Conservation (phyloP, 2,797 vertebrate genomes). For the Leptatherina wallacei region DNA sequence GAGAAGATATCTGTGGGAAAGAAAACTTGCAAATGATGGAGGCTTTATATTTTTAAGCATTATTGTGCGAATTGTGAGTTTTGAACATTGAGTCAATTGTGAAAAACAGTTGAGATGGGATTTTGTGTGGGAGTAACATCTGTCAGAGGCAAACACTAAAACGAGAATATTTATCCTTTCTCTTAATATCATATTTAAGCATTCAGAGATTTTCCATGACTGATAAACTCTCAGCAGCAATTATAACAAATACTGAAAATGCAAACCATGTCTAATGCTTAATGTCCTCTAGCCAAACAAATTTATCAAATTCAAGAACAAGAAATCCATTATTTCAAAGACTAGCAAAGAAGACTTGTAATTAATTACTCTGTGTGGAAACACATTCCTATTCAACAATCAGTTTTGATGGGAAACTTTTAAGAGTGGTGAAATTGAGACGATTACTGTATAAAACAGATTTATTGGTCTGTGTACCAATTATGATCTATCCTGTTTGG, state of each 20-base stretch:
- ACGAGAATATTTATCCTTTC: slow-evolving; percentile 32
- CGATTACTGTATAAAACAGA: slow-evolving; percentile 52
- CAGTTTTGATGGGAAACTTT: slow-evolving; percentile 55
- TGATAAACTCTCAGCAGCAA: slow-evolving; percentile 47
- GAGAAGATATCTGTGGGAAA: slow-evolving; percentile 69
- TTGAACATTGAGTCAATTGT: slow-evolving; percentile 21
- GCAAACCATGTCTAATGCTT: slow-evolving; percentile 47
- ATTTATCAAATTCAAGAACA: slow-evolving; percentile 62
- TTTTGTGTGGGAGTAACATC: slow-evolving; percentile 28
- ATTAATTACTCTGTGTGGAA: slow-evolving; percentile 58
- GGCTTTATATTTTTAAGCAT: slow-evolving; percentile 33
- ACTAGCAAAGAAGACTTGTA: slow-evolving; percentile 45
- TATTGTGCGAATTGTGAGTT: slow-evolving; percentile 37
- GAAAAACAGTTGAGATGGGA: slow-evolving; percentile 41
- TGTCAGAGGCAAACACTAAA: slow-evolving; percentile 30
- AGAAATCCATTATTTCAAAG: slow-evolving; percentile 63
- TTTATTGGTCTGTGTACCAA: slow-evolving; percentile 56
- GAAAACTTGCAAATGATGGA: slow-evolving; percentile 62
- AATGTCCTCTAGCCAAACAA: slow-evolving; percentile 41
- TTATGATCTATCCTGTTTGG: slow-evolving; percentile 49
- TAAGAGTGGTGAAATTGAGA: slow-evolving; percentile 55
- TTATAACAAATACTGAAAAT: slow-evolving; percentile 54
- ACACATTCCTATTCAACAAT: slow-evolving; percentile 42
- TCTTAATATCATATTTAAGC: slow-evolving; percentile 36
- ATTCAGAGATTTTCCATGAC: slow-evolving; percentile 21